These are phyloP conservation scores for Halictus ligatus DNA, from an alignment of 2,888 invertebrate species.

Conservation along the genomic window DNA sequence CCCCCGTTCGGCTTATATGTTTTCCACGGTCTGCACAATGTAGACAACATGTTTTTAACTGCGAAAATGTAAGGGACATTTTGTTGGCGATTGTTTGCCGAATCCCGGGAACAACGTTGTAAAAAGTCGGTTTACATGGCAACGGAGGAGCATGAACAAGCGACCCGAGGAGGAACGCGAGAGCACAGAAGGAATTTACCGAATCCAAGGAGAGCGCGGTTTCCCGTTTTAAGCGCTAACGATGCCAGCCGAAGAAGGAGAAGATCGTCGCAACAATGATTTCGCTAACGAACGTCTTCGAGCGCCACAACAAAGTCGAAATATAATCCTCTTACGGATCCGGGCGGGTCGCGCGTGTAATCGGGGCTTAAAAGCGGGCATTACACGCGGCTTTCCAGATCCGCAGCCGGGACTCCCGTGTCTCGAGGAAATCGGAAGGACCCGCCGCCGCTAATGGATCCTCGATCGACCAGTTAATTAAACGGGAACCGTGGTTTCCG, in stretches of 20 bases:
- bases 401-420: conserved; percentile 57
- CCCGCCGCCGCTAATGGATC: conserved; percentile 40
- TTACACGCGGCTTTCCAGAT: conserved; percentile 63
- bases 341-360: conserved; percentile 60
- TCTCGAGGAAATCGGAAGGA: conserved; percentile 56
- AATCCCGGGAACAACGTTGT: background rate
- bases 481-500: conserved; percentile 36
- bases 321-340: conserved; percentile 74
- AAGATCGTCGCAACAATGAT: conserved; percentile 71
- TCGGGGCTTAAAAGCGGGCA: conserved; percentile 65
- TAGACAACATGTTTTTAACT: conserved; percentile 47
- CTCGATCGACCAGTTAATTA: conserved; percentile 64
- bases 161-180: background rate
- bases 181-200: conserved; percentile 27
- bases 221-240: conserved; percentile 49
- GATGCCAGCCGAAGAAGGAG: conserved; percentile 52
- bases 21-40: conserved; percentile 14
- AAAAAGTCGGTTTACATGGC: background rate
- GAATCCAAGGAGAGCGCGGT: conserved; percentile 54
- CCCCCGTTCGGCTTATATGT: conserved; percentile 30
- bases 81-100: background rate
- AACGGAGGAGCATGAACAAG: background rate
- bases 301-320: conserved; percentile 79
- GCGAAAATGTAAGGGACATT: conserved; percentile 64
- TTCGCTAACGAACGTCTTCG: conserved; percentile 80